Evolutionary conservation across 2,888 invertebrate genomes (phyloP).

Genomic region (Caenorhabditis sp.): DNA sequence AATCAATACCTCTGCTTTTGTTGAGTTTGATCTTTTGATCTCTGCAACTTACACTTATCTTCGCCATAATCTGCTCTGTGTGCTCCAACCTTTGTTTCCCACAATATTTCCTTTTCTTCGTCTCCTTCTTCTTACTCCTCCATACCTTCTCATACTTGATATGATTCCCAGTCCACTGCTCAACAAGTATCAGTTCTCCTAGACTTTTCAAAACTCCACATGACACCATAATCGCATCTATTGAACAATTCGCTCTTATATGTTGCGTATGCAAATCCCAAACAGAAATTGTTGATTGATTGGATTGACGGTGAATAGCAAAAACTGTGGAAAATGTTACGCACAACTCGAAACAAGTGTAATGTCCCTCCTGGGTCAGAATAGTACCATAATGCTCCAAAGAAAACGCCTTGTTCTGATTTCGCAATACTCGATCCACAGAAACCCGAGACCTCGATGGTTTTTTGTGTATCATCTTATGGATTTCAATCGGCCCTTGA

Average conservation of each 20-base stretch:
- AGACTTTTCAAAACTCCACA: slow-evolving; percentile 45
- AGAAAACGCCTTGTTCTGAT: slow-evolving; percentile 5
- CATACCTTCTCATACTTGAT: slow-evolving; percentile 28
- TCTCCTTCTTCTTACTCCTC: not conserved
- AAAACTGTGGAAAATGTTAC: slow-evolving; percentile 44
- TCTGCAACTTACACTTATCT: slow-evolving; percentile 27
- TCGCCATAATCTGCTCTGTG: slow-evolving; percentile 33
- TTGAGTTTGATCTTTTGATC: no score
- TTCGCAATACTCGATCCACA: slow-evolving; percentile 17
- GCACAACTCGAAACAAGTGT: slow-evolving; percentile 33
- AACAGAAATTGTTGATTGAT: slow-evolving; percentile 37
- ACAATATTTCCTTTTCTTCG: slow-evolving; percentile 34
- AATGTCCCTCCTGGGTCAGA: slow-evolving; percentile 40
- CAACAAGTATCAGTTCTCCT: slow-evolving; percentile 49
- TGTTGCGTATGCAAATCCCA: slow-evolving; percentile 55
- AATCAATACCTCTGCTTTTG: not conserved
- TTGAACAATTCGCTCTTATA: slow-evolving; percentile 2
- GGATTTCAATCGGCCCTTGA: slow-evolving; percentile 47
- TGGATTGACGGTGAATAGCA: slow-evolving; percentile 2
- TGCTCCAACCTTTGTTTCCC: not conserved
- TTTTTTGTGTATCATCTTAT: slow-evolving; percentile 28
- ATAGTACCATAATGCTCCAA: slow-evolving; percentile 37
- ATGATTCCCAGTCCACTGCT: slow-evolving; percentile 50
- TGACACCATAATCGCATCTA: slow-evolving; percentile 37
- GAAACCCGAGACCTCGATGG: slow-evolving; percentile 8